phyloP scores from a whole-genome alignment of 1,140 invertebrate species.

The Maniola jurtina region DNA sequence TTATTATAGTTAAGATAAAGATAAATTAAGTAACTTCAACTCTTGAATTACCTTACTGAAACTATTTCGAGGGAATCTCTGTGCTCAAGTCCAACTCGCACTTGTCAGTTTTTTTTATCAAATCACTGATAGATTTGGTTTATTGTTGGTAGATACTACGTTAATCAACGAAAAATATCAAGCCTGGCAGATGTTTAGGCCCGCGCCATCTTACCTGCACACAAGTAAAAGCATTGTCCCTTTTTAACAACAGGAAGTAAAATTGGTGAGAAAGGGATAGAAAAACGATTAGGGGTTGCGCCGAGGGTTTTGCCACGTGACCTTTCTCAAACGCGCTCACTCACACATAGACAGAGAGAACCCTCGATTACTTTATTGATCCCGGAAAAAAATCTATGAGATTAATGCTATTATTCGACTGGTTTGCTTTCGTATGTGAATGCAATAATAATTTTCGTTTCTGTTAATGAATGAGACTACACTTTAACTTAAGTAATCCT shows the following conservation, averaged over 20 bases:
- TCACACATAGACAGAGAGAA: slow-evolving; percentile 45
- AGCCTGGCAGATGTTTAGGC: slow-evolving; percentile 68
- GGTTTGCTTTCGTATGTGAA: slow-evolving; percentile 20
- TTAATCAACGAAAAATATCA: slow-evolving; percentile 63
- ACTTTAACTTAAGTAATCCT: no score
- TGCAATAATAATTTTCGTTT: slow-evolving; percentile 24
- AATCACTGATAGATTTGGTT: slow-evolving; percentile 2
- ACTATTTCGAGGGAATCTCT: no score
- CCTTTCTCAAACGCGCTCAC: slow-evolving; percentile 38
- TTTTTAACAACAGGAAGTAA: slow-evolving; percentile 29
- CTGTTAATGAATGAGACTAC: no score
- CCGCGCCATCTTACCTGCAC: slow-evolving; percentile 48
- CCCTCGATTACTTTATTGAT: slow-evolving; percentile 71
- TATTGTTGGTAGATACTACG: slow-evolving; percentile 26
- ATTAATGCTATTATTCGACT: slow-evolving; percentile 42
- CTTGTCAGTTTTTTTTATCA: background rate
- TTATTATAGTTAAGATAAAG: no score
- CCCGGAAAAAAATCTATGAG: slow-evolving; percentile 54
- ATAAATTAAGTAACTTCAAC: no score
- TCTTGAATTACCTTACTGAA: no score
- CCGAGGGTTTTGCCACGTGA: slow-evolving; percentile 66
- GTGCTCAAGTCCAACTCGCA: no score
- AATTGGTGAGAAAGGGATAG: slow-evolving; percentile 40
- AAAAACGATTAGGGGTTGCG: slow-evolving; percentile 61
- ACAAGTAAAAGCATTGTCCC: slow-evolving; percentile 33